Percentiles rank a stretch among this genome's conserved stretches.
These are phyloP conservation scores for Sphyrna mokarran DNA, from an alignment of 2,113 vertebrate genomes.

Conservation along the genomic window DNA sequence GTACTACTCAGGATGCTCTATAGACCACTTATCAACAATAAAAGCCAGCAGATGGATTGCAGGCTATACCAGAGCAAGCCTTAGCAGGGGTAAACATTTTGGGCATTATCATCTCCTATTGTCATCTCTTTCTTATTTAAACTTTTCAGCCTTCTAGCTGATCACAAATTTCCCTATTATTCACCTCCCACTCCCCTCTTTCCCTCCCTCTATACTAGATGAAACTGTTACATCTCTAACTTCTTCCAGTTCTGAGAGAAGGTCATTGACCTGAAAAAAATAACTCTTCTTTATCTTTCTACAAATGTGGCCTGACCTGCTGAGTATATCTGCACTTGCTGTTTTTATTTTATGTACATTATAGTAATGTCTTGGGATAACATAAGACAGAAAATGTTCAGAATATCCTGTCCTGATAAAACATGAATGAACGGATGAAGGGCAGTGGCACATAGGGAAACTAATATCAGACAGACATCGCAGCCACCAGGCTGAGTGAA, in stretches of 20 bases:
- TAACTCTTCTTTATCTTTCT: neutral
- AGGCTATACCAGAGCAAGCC: neutral
- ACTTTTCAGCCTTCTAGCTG: neutral
- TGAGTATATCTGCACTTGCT: neutral
- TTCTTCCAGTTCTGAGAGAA: neutral
- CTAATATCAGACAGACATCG: neutral
- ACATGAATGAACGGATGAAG: conserved; percentile 18
- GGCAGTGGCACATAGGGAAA: neutral
- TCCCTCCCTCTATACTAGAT: neutral
- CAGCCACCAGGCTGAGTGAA: conserved; percentile 9
- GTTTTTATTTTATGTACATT: neutral
- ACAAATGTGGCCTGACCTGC: neutral
- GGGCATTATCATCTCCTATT: neutral
- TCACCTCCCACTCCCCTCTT: neutral
- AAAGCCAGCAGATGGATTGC: neutral
- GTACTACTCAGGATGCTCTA: neutral
- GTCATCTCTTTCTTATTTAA: neutral
- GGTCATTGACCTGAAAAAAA: neutral
- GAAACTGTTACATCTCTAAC: neutral
- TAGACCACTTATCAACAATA: neutral
- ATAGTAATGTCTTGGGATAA: neutral
- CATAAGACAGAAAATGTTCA: neutral
- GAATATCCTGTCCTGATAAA: neutral
- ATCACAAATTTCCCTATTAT: neutral
- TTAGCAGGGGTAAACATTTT: neutral